Evolutionary conservation across 2,888 invertebrate genomes (phyloP), one percentile per base, ranked within the genome.

Genomic region (Stegophylla sp.): DNA sequence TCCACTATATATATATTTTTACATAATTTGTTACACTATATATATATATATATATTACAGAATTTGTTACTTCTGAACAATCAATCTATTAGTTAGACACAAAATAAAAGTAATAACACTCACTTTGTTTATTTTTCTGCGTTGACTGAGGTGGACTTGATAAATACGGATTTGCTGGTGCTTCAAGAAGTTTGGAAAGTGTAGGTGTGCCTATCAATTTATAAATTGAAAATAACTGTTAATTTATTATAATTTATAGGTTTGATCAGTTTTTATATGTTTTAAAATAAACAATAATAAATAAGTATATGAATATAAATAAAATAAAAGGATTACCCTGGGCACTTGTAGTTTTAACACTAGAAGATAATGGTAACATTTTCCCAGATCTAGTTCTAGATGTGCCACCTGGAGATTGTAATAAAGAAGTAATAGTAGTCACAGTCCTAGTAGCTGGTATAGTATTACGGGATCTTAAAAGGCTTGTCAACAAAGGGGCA

Each of bases 361-460:
- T 51, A 34, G 79, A 5, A 41, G 79, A 71, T 61, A 63, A 51
- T 41, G 79, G 51, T 79, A 79, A 79, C 15, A 79, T 61, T 71
- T 79, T 79, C 34, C 79, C 79, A 51, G 79, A 79, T 71, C 79
- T 79, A 71, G 79, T 79, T 7, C 79, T 79, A 61, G 79, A 61
- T 34, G 79, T 71, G 3, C 71, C 23, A 41, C 45, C 48, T 20
- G 71, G 69, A 71, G 67, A n/a, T 71, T 61, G 79, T 51, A 79
- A n/a, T 61, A 71, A 41, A 23, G 79, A 79, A 61, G 61, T 17
- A 61, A 71, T 71, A 26, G 61, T 51, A 13, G 79, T 59, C 3
- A 28, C 48, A 45, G 61, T 59, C 3, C 51, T 79, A 79, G 48
- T 79, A 41, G 34, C 48, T 23, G 79, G 61, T 69, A 79, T 79